phyloP scores from a whole-genome alignment of 2,888 invertebrate species.

The Rhagophthalmus giganteus region DNA sequence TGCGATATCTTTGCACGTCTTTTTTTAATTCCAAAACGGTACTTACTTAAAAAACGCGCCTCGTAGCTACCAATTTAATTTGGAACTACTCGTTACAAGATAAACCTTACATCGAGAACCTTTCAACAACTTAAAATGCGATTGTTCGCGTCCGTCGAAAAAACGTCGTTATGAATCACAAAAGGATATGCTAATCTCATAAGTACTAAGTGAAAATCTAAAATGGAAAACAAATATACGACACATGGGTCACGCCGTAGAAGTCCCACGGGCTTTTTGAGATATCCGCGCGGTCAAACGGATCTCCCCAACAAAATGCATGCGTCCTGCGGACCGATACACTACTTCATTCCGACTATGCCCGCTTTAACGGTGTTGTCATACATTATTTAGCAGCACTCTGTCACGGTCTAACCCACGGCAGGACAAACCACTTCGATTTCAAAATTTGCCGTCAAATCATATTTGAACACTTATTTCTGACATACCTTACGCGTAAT shows the following conservation, averaged over 20 bases:
- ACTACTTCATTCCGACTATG: slow-evolving; percentile 29
- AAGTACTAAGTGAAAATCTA: slow-evolving; percentile 34
- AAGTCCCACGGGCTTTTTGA: slow-evolving; percentile 38
- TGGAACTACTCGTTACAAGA: too few species aligned
- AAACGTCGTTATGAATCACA: slow-evolving; percentile 27
- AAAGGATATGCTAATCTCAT: slow-evolving; percentile 30
- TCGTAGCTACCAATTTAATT: too few species aligned
- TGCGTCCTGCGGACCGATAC: slow-evolving; percentile 33
- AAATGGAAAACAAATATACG: slow-evolving; percentile 35
- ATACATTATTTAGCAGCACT: slow-evolving; percentile 44
- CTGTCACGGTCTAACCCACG: slow-evolving; percentile 41
- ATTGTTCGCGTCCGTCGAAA: too few species aligned
- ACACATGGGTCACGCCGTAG: slow-evolving; percentile 35
- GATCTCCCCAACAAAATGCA: slow-evolving; percentile 35
- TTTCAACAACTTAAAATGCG: too few species aligned
- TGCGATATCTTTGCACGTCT: too few species aligned
- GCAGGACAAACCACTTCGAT: slow-evolving; percentile 40
- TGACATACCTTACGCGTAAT: background rate
- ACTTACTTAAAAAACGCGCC: too few species aligned
- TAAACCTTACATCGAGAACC: too few species aligned
- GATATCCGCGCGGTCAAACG: slow-evolving; percentile 36
- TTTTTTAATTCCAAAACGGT: too few species aligned
- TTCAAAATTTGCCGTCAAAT: slow-evolving; percentile 30
- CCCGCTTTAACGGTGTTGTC: slow-evolving; percentile 36
- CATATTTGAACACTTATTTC: slow-evolving; percentile 24